Base-by-base conservation (phyloP, 2,797 vertebrate species). In the Eremophila alpestris region DNA sequence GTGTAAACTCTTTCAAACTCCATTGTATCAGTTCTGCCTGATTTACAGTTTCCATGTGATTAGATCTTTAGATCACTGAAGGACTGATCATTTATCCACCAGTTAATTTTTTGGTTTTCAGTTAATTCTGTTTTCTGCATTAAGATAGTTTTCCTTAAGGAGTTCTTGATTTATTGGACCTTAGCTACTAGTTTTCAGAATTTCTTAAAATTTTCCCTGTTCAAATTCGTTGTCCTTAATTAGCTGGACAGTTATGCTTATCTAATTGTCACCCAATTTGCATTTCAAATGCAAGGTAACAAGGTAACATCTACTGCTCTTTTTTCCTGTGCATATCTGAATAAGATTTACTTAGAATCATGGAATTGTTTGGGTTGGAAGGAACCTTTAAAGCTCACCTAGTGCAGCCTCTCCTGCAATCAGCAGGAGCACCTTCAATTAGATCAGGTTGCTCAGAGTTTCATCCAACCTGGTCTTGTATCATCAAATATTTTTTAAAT, bases 61-160 rank as follows among this genome's bases (percentile, higher is more conserved):
- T 84, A 48, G 17, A 22, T 82, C 45, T 76, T 76, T 56, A 86
- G n/a, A 55, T 51, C 30, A 48, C 29, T 43, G 65, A 65, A 91
- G 11, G 34, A 40, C 5, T 43, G 16, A 54, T 82, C 3, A 32
- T 69, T 90, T 54, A 64, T 9, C 9, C 4, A 68, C 16, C 5
- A 4, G 24, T 13, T 59, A 59, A 38, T 27, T 40, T 60, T 40
- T 10, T 0, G 2, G 17, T 74, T 38, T 48, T 67, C 0, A 0
- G 4, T 65, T 92, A 65, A 54, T 69, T 70, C 9, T 60, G 4
- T 45, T 83, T 88, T 83, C 27, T 75, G 4, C 19, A 43, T 19
- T 30, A 30, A 59, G 7, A 60, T 11, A 34, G 3, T 64, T 73
- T 79, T 86, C 20, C 51, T 79, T 49, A 63, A 83, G 26, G 23